A percentile compares a stretch with the other conserved stretches of the same genome.
phyloP scores from a whole-genome alignment of 2,797 vertebrate genomes.

The Sylvilagus floridanus region DNA sequence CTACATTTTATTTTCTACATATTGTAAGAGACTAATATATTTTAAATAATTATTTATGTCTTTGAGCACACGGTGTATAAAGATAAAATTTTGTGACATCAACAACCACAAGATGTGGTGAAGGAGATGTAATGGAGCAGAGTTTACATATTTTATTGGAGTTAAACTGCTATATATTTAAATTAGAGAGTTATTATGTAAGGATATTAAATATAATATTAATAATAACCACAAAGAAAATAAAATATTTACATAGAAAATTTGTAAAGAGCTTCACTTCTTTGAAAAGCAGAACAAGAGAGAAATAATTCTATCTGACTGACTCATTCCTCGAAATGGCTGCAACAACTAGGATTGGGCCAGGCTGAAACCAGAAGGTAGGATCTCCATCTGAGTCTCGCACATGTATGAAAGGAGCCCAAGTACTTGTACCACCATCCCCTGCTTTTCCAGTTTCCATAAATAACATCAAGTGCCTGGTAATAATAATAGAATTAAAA shows the following conservation, averaged over 20 bases:
- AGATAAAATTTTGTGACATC: background rate
- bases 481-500: no score
- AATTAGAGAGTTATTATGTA: background rate
- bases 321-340: no score
- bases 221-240: background rate
- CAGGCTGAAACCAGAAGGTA: no score
- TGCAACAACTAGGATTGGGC: no score
- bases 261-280: no score
- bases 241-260: no score
- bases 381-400: no score
- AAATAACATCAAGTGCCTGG: no score
- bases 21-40: background rate
- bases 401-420: no score
- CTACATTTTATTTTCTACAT: background rate
- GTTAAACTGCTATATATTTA: background rate
- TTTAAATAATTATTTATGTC: background rate
- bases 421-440: no score
- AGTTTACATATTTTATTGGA: background rate
- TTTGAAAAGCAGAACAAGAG: background rate
- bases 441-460: no score
- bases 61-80: background rate
- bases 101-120: background rate
- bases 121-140: background rate
- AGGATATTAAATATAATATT: background rate
- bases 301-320: no score